Evolutionary conservation across 2,113 vertebrate genomes (phyloP).

Genomic region (Orientallactaga bullata): DNA sequence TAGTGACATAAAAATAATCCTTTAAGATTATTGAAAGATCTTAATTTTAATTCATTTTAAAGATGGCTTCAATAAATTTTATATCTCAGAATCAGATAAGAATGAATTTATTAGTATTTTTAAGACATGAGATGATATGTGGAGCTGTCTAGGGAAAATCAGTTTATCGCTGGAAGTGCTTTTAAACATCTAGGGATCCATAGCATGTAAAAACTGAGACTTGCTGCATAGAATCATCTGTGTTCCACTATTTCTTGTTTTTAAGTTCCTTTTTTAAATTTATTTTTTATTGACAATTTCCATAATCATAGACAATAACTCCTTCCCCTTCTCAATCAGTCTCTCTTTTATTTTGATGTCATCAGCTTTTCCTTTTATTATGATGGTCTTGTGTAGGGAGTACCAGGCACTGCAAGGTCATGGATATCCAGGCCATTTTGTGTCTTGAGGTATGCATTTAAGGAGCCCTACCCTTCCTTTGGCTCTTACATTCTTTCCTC

Average conservation of each 20-base stretch:
- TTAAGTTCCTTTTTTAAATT: no score
- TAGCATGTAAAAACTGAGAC: not conserved
- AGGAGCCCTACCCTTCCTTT: no score
- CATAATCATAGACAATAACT: no score
- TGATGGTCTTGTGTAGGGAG: no score
- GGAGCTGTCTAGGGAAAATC: not conserved
- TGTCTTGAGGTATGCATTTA: no score
- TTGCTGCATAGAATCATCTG: not conserved
- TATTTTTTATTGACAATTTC: no score
- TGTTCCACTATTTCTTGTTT: not conserved
- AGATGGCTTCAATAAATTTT: not conserved
- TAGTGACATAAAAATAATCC: constrained; percentile 19
- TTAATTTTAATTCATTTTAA: not conserved
- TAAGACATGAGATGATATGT: not conserved
- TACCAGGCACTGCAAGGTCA: no score
- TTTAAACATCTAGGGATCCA: not conserved
- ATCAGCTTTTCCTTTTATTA: no score
- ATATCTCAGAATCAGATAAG: not conserved
- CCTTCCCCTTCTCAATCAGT: no score
- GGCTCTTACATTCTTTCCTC: no score
- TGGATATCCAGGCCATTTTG: no score
- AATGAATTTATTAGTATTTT: not conserved
- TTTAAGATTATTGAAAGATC: not conserved
- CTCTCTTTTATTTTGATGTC: no score
- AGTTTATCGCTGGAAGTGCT: not conserved